Evolutionary conservation across 2,888 invertebrate species (phyloP).

Genomic region (Plutella xylostella): DNA sequence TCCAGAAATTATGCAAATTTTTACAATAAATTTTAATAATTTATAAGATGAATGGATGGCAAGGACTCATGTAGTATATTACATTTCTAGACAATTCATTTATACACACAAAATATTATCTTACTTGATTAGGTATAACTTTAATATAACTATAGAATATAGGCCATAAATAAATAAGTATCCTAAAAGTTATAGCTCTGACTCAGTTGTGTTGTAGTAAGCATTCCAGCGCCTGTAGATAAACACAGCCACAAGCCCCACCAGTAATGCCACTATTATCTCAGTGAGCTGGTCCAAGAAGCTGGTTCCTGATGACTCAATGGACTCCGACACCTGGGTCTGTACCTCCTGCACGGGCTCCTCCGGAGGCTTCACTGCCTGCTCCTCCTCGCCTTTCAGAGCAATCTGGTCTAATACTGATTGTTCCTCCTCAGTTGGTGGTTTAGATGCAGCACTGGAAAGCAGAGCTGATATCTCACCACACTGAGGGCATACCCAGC

Average conservation of each 20-base stretch:
- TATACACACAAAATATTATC: background rate
- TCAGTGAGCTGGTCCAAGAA: conserved; percentile 57
- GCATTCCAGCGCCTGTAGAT: conserved; percentile 57
- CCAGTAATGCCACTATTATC: conserved; percentile 49
- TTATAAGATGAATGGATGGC: too few relatives aligned
- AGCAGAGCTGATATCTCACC: conserved; percentile 49
- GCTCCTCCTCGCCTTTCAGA: conserved; percentile 61
- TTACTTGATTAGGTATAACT: too few relatives aligned
- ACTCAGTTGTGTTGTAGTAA: conserved; percentile 31
- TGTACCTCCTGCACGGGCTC: conserved; percentile 38
- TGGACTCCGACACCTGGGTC: conserved; percentile 43
- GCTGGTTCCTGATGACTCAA: conserved; percentile 40
- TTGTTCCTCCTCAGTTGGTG: conserved; percentile 59
- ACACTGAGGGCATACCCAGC: conserved; percentile 51
- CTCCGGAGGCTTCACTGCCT: conserved; percentile 34
- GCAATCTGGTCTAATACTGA: conserved; percentile 60
- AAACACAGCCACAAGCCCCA: conserved; percentile 55
- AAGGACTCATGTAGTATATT: too few relatives aligned
- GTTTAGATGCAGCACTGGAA: conserved; percentile 57
- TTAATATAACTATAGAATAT: background rate
- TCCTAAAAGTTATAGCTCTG: conserved; percentile 35
- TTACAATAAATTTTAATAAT: too few relatives aligned
- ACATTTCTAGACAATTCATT: background rate
- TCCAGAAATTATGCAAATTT: too few relatives aligned
- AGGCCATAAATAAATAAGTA: too few relatives aligned